Base-by-base conservation (phyloP, 2,888 invertebrate genomes). In the Gisinianus flammeolus region DNA sequence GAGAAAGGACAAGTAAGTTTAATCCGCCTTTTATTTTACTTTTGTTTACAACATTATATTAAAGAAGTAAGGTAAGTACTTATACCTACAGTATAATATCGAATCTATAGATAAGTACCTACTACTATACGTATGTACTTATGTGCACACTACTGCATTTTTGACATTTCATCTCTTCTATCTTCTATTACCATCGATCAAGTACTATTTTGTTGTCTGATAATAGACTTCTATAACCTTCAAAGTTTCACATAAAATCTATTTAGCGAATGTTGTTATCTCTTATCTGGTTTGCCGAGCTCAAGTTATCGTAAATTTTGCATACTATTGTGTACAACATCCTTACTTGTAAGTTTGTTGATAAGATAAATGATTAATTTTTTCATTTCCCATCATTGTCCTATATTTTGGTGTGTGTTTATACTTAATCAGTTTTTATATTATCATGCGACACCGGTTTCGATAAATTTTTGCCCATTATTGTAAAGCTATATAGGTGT, bases 1-100 rank as follows among this genome's bases (percentile, higher is more conserved):
- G 94, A 94, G 88, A 94, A 93, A 87, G 91, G 91, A 86, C 93
- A 93, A 92, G 94, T 93, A 88, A 86, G 87, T 78, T 64, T 52
- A 24, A 31, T 71, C 28, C 16, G 16, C 16, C 3, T 10, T 4
- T 24, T 8, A 64, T 4, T 64, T 12, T n/a, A 4, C 16, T 26
- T 64, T 5, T 3, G 12, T n/a, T 28, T 64, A 24, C 12, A 10
- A 28, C n/a, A n/a, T n/a, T n/a, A n/a, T n/a, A n/a, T n/a, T n/a
- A n/a, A n/a, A n/a, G n/a, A n/a, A n/a, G n/a, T n/a, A n/a, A n/a
- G n/a, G n/a, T n/a, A n/a, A n/a, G n/a, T n/a, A n/a, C n/a, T n/a
- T n/a, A n/a, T n/a, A n/a, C n/a, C n/a, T n/a, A n/a, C n/a, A n/a
- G n/a, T n/a, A n/a, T n/a, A n/a, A n/a, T n/a, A n/a, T n/a, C n/a